Evolutionary conservation across 2,797 vertebrate genomes (phyloP).

Genomic region (Labroides dimidiatus): DNA sequence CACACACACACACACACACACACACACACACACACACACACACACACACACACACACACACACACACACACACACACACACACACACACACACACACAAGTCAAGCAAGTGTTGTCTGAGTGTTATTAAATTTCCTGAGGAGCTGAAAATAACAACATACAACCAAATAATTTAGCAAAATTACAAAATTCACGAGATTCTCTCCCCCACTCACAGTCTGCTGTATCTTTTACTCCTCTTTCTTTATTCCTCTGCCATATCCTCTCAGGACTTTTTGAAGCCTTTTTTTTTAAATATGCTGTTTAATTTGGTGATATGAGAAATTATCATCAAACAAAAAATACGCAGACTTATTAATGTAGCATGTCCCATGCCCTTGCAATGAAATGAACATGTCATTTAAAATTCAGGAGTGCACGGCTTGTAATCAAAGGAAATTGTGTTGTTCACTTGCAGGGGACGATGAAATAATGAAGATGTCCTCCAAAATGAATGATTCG

Average conservation of each 20-base stretch:
- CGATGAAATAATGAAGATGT: conserved; percentile 81
- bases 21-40: conserved; percentile 5
- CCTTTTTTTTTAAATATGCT: conserved; percentile 73
- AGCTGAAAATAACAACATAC: conserved; percentile 33
- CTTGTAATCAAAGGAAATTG: conserved; percentile 81
- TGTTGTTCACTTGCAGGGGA: conserved; percentile 76
- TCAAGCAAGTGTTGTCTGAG: conserved; percentile 29
- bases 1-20: conserved; percentile 3
- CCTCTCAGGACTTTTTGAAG: conserved; percentile 47
- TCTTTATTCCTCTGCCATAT: conserved; percentile 37
- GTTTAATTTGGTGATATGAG: conserved; percentile 78
- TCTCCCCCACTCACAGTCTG: background rate
- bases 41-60: conserved; percentile 4
- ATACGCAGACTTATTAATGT: conserved; percentile 74
- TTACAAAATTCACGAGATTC: conserved; percentile 40
- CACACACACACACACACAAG: conserved; percentile 8
- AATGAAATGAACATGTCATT: conserved; percentile 77
- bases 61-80: conserved; percentile 7
- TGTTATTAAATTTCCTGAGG: conserved; percentile 56
- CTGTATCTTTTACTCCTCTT: conserved; percentile 6
- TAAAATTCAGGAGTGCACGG: conserved; percentile 79
- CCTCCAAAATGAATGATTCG: conserved; percentile 77
- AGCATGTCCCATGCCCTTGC: conserved; percentile 64
- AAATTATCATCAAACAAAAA: conserved; percentile 79
- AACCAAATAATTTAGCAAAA: conserved; percentile 39